phyloP scores from a whole-genome alignment of 1,140 invertebrate genomes.

The Zeugodacus cucurbitae region DNA sequence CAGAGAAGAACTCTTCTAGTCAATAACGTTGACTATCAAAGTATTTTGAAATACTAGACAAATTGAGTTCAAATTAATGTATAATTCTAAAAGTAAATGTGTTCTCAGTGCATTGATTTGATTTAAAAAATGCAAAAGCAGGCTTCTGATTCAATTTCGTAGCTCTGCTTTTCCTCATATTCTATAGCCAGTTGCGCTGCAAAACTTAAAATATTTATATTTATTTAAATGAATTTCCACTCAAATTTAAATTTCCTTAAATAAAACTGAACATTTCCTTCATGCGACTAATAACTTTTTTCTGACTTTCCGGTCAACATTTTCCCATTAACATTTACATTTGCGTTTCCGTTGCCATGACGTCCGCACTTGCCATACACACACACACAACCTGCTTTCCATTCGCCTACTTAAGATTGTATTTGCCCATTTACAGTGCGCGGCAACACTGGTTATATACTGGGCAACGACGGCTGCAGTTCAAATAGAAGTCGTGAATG shows the following conservation, averaged over 20 bases:
- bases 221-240: not conserved
- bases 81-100: too few species aligned
- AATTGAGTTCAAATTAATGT: too few species aligned
- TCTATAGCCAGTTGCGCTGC: not conserved
- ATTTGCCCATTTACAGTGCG: not conserved
- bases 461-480: not conserved
- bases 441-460: not conserved
- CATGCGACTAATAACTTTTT: not conserved
- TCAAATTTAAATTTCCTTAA: conserved; percentile 16
- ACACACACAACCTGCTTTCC: too few species aligned
- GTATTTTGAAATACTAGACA: too few species aligned
- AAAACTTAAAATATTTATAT: not conserved
- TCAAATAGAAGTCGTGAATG: not conserved
- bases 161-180: not conserved
- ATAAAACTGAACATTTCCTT: conserved; percentile 28
- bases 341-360: conserved; percentile 23
- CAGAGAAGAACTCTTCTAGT: too few species aligned
- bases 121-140: too few species aligned
- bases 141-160: too few species aligned
- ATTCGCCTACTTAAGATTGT: not conserved
- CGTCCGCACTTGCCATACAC: not conserved
- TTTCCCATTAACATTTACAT: conserved; percentile 29
- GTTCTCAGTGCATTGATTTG: too few species aligned
- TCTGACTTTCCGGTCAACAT: conserved; percentile 19
- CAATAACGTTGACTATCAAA: too few species aligned